Base-by-base conservation (phyloP, 53 echinoderm and acorn worm species). In the Luidia sarsii region DNA sequence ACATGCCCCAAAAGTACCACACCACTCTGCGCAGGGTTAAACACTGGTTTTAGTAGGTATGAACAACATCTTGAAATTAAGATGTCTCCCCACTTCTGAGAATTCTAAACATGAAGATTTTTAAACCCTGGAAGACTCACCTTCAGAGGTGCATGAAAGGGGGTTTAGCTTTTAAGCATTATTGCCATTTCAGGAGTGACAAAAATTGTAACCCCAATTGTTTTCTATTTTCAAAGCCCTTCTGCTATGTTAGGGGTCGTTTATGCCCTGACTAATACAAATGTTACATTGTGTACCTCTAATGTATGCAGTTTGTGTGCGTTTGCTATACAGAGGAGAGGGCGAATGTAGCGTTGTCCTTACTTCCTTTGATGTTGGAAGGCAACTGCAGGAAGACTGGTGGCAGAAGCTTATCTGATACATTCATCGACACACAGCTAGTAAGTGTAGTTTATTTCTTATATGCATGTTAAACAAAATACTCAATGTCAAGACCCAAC, bases 101-200 rank as follows among this genome's bases (percentile, higher is more conserved):
- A 49, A 49, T 20, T 49, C 50, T 49, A 49, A 49, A 49, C 50
- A 49, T 49, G 50, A 49, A 49, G 50, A 49, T 49, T 49, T 49
- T n/a, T 49, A 49, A 49, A 49, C 50, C 8, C 50, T 20, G 16
- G 50, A 49, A 20, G 50, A 49, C 50, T 49, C 20, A 49, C 20
- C 50, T 49, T 16, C 50, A 49, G 14, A 49, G 20, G 50, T 16
- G 20, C 50, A n/a, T 49, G 18, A 49, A 16, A 49, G 16, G 50
- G 20, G 20, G 50, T 49, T 16, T 16, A 20, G 16, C 16, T n/a
- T 20, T 49, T 49, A 20, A 49, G 14, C 50, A 13, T 49, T 49
- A 49, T 49, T 49, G 50, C 20, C 16, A 20, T 49, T 16, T 49
- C 50, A 49, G 16, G 18, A 49, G 8, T 49, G 50, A 20, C 50